Evolutionary conservation across 2,888 invertebrate species (phyloP), one percentile per base, ranked within the genome.

Genomic region (Lissonota sp.): DNA sequence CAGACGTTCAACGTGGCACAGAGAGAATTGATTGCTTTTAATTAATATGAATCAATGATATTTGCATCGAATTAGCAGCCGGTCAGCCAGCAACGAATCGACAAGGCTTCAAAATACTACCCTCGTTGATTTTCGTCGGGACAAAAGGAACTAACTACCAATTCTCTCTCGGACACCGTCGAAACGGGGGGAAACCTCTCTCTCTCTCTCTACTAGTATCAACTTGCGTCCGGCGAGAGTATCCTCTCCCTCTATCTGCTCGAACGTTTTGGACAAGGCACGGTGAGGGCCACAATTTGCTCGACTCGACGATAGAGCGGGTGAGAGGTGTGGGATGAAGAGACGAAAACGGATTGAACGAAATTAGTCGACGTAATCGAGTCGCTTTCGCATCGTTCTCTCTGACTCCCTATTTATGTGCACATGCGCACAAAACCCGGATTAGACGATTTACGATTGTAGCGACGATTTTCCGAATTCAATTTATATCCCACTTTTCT

Each of bases 21-120:
- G 57, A 42, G 14, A n/a, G 64, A 46, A 66, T 63, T 62, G 82
- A 83, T 84, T 79, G 84, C 81, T 84, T 83, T 79, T 84, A 84
- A 85, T 85, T 85, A 84, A 85, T 84, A 84, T 84, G 84, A 84
- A 84, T 84, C 84, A 84, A 79, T 84, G 83, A 84, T 84, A 84
- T 85, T 84, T 84, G 84, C 83, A 84, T 84, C 73, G 72, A 74
- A 85, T 85, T 85, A 84, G 76, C 71, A 58, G 10, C 66, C 60
- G 81, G 70, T 81, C 81, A 74, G 74, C 78, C 78, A 26, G 26
- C 26, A 69, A 62, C 78, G 77, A 78, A 78, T 74, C 74, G 78
- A 70, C 81, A 70, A 44, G 70, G 67, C 64, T 74, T 67, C 74
- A 70, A 75, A 74, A 57, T 66, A 12, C 14, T 58, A 8, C 14